Conservation (phyloP, 2,797 vertebrate species). For the Microcaecilia unicolor region DNA sequence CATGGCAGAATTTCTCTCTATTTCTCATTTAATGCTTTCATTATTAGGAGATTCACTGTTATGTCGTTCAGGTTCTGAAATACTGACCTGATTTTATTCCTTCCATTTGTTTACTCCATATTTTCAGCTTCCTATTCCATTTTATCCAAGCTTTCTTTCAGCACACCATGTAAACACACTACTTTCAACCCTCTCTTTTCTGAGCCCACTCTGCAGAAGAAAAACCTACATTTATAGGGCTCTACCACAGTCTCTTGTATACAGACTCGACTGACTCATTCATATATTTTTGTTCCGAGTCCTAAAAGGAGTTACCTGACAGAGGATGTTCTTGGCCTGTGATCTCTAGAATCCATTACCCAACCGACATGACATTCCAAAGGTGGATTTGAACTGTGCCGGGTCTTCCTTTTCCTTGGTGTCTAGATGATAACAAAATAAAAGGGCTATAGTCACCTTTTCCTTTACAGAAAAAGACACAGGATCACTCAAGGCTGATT, state of each 20-base stretch:
- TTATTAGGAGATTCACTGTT: no score
- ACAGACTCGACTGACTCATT: not conserved
- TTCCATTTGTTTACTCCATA: no score
- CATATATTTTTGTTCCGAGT: not conserved
- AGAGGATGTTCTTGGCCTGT: slow-evolving; percentile 70
- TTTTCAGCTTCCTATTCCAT: not conserved
- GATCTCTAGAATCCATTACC: slow-evolving; percentile 91
- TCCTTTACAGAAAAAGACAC: slow-evolving; percentile 13
- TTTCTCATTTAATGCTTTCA: no score
- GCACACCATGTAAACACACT: no score
- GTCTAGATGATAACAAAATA: slow-evolving; percentile 53
- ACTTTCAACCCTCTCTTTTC: not conserved
- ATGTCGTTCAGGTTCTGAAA: no score
- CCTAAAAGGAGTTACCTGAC: slow-evolving; percentile 60
- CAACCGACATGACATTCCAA: slow-evolving; percentile 84
- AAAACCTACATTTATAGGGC: not conserved
- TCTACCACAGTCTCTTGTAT: not conserved
- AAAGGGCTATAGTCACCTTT: slow-evolving; percentile 18
- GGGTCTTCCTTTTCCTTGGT: slow-evolving; percentile 82
- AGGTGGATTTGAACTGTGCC: slow-evolving; percentile 80
- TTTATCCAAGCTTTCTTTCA: not conserved
- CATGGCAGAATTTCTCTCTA: no score
- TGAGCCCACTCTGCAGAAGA: not conserved
- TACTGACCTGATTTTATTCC: no score
- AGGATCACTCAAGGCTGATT: no score